These are phyloP conservation scores for Antigone vipio DNA, from an alignment of 2,113 vertebrate species.

Conservation along the genomic window DNA sequence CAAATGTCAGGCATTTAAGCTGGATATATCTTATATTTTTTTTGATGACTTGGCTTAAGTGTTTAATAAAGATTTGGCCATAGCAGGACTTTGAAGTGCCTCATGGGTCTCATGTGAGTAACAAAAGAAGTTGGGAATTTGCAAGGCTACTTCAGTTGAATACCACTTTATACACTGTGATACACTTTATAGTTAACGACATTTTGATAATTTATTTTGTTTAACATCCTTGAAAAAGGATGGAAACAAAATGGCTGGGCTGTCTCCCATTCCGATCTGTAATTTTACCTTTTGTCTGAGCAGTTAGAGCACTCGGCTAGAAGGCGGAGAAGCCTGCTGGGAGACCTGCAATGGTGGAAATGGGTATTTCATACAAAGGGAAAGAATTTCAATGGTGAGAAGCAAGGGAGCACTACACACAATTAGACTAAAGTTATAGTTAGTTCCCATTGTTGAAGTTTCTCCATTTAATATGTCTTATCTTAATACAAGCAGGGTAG, in stretches of 20 bases:
- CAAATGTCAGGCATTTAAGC: not conserved
- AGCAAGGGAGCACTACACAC: not conserved
- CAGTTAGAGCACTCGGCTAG: not conserved
- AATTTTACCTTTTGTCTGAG: not conserved
- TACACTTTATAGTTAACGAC: not conserved
- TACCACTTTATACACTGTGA: not conserved
- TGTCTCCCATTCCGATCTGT: not conserved
- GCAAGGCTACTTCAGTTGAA: not conserved
- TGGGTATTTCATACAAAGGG: not conserved
- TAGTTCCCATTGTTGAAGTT: not conserved
- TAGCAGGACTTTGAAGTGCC: not conserved
- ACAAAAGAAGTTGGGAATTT: not conserved
- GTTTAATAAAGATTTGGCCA: not conserved
- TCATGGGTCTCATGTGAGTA: not conserved
- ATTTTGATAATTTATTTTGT: slow-evolving; percentile 15
- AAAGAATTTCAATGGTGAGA: not conserved
- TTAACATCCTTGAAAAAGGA: not conserved
- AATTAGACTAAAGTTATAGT: not conserved
- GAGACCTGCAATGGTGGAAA: not conserved
- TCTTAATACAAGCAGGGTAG: not conserved
- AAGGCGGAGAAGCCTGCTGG: not conserved
- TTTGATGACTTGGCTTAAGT: not conserved
- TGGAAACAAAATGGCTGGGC: not conserved
- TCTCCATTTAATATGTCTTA: not conserved
- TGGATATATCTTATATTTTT: not conserved